A percentile compares a stretch with the other conserved stretches of the same genome.
Conservation (phyloP, 2,113 vertebrate species). For the Cinclus mexicanus region DNA sequence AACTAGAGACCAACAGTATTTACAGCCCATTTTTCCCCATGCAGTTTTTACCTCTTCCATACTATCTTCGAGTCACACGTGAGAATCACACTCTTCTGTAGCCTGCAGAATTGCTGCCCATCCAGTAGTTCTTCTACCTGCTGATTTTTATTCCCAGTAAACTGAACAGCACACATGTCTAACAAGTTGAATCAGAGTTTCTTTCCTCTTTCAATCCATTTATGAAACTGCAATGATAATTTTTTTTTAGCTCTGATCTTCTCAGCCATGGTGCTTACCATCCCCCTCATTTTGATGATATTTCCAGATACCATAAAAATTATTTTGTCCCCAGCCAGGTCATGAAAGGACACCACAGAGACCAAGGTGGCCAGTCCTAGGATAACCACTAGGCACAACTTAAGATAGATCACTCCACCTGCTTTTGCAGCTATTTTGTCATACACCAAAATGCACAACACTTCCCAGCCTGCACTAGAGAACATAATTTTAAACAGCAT, state of each 20-base stretch:
- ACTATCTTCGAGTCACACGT: not conserved
- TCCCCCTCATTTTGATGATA: not conserved
- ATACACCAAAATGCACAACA: not conserved
- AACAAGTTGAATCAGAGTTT: not conserved
- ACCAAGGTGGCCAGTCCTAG: accelerated
- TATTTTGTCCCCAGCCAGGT: not conserved
- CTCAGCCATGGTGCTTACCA: not conserved
- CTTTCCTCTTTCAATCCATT: not conserved
- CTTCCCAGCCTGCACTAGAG: not conserved
- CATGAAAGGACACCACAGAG: not conserved
- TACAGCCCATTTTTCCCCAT: not conserved
- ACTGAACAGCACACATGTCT: not conserved
- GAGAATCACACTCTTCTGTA: not conserved
- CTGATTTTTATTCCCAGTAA: not conserved
- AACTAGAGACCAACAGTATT: not conserved
- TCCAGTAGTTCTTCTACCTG: not conserved
- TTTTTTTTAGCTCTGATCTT: not conserved
- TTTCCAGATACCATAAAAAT: not conserved
- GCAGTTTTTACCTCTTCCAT: not conserved
- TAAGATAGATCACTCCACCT: not conserved
- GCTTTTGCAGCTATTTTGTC: not conserved
- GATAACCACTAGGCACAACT: not conserved
- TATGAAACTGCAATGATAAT: accelerated
- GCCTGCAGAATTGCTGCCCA: not conserved
- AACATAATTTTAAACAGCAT: not conserved